Conservation (phyloP, 2,888 invertebrate genomes). For the Tethea ocularis region DNA sequence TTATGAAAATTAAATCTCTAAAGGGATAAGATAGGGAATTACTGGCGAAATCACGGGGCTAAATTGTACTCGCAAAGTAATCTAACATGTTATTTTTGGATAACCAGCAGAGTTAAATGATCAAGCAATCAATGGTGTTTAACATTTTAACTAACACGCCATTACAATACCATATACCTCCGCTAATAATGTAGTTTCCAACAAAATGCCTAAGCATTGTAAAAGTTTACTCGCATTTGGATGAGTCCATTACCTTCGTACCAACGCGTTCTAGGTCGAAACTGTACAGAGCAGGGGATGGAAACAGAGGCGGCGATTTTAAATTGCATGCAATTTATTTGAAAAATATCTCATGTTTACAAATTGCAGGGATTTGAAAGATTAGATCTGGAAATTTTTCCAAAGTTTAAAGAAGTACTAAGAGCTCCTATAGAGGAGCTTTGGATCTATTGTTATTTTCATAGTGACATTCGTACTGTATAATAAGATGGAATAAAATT, state of each 20-base stretch:
- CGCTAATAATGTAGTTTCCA: conserved; percentile 32
- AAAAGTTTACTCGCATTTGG: conserved; percentile 43
- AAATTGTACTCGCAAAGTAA: no score
- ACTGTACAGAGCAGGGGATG: conserved; percentile 24
- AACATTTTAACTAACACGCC: conserved; percentile 22
- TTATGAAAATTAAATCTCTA: no score
- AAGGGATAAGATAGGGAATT: no score
- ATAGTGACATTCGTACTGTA: background rate
- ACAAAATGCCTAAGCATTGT: conserved; percentile 38
- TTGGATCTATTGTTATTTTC: no score
- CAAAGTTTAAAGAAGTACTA: no score
- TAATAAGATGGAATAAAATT: no score
- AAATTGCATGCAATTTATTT: background rate
- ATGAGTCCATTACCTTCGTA: conserved; percentile 63
- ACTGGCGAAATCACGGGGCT: no score
- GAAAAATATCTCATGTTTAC: background rate
- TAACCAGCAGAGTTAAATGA: no score
- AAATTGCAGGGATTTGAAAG: background rate
- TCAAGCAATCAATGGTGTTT: background rate
- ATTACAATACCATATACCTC: background rate
- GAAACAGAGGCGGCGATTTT: conserved; percentile 6
- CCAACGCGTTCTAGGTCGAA: conserved; percentile 59
- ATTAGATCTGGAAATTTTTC: background rate
- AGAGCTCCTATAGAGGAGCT: background rate
- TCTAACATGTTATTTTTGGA: no score